Percentiles rank a stretch among this genome's conserved stretches.
Evolutionary conservation across 2,888 invertebrate species (phyloP).

Genomic region (Cheilosia vernalis): DNA sequence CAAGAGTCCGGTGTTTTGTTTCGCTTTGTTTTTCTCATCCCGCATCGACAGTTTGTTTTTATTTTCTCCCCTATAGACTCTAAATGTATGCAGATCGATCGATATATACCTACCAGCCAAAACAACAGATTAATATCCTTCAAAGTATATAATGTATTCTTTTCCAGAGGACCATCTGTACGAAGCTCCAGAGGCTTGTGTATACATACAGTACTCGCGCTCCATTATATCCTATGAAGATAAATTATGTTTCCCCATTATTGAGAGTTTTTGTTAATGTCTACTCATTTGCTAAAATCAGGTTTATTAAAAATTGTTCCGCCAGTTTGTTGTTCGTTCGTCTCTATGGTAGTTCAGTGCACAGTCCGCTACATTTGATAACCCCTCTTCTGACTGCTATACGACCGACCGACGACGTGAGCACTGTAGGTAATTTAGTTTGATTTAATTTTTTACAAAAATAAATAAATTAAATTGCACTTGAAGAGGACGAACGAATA

Average conservation of each 20-base stretch:
- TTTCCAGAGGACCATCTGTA: neutral
- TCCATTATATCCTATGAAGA: constrained; percentile 54
- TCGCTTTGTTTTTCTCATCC: constrained; percentile 9
- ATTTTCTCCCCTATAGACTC: neutral
- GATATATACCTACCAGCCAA: constrained; percentile 24
- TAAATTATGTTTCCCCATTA: constrained; percentile 49
- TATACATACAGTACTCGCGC: constrained; percentile 1
- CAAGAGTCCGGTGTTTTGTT: constrained; percentile 51
- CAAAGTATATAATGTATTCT: constrained; percentile 1
- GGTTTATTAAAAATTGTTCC: constrained; percentile 49
- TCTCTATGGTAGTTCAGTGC: neutral
- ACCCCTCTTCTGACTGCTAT: neutral
- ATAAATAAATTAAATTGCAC: neutral
- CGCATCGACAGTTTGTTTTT: neutral
- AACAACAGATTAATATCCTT: constrained; percentile 56
- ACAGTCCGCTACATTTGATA: neutral
- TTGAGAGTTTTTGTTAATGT: constrained; percentile 65
- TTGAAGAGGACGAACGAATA: neutral
- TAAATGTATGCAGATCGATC: constrained; percentile 36
- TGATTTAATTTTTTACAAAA: neutral
- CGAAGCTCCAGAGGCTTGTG: neutral
- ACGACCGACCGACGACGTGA: neutral
- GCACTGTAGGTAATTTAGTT: neutral
- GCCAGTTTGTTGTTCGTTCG: neutral
- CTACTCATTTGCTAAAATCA: constrained; percentile 56